Percentiles rank a stretch among this genome's conserved stretches.
These are phyloP conservation scores for Micromys minutus DNA, from an alignment of 2,113 vertebrate species.

Conservation along the genomic window DNA sequence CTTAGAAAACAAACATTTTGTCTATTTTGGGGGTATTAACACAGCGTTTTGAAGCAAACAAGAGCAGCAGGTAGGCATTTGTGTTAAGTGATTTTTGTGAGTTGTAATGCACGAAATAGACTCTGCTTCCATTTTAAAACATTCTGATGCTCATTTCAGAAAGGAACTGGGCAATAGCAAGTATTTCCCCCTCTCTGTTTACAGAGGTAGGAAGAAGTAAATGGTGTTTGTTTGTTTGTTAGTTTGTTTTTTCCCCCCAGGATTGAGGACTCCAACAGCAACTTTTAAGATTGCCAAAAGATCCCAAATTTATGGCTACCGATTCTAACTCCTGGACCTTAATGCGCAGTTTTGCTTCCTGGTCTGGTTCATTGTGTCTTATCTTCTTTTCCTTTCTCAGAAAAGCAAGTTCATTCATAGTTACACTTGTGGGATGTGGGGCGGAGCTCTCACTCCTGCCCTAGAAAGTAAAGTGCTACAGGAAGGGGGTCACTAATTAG, in stretches of 20 bases:
- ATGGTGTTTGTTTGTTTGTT: too few species aligned
- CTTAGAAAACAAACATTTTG: not conserved
- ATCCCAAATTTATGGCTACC: not conserved
- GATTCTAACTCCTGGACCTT: not conserved
- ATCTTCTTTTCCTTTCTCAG: not conserved
- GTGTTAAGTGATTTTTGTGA: not conserved
- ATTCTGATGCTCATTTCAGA: not conserved
- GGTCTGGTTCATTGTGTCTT: slow-evolving; percentile 27
- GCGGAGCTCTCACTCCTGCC: not conserved
- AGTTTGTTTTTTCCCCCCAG: not conserved
- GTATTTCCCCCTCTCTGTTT: not conserved
- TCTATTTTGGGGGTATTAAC: not conserved
- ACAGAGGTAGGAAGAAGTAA: not conserved
- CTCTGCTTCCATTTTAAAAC: not conserved
- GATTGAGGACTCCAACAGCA: not conserved
- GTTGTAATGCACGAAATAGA: not conserved
- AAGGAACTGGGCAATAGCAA: slow-evolving; percentile 6
- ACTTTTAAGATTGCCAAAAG: not conserved
- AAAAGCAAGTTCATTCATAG: slow-evolving; percentile 68
- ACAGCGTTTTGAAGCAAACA: not conserved
- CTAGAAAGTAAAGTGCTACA: slow-evolving; percentile 49
- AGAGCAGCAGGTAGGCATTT: not conserved
- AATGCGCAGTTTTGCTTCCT: slow-evolving; percentile 15
- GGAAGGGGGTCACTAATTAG: slow-evolving; percentile 76
- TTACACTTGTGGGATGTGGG: not conserved